A percentile compares a stretch with the other conserved stretches of the same genome.
Evolutionary conservation across 2,113 vertebrate genomes (phyloP).

Genomic region (Melanostigma gelatinosum): DNA sequence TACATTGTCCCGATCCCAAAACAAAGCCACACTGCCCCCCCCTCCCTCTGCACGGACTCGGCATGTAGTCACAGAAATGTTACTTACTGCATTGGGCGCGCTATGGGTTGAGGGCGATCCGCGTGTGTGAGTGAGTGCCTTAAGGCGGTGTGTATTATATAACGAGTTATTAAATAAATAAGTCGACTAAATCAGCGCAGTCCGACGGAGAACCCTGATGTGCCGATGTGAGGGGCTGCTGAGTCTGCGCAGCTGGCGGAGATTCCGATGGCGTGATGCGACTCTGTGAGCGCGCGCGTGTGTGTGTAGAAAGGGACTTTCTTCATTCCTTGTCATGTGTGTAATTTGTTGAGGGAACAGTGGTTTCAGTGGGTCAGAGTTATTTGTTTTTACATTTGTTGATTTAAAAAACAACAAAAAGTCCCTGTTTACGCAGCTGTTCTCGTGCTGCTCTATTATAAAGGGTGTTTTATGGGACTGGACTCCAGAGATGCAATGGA

Average conservation of each 20-base stretch:
- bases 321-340: constrained; percentile 29
- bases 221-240: constrained; percentile 41
- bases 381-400: neutral
- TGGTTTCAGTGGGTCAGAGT: neutral
- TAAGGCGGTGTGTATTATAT: constrained; percentile 66
- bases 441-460: neutral
- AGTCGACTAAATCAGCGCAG: constrained; percentile 63
- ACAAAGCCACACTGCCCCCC: constrained; percentile 46
- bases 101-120: constrained; percentile 28
- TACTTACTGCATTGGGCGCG: constrained; percentile 70
- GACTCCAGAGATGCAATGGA: neutral
- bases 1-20: constrained; percentile 30
- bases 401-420: neutral
- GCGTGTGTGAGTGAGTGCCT: constrained; percentile 7
- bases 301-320: constrained; percentile 7
- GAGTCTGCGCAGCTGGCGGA: constrained; percentile 78
- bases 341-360: constrained; percentile 16
- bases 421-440: neutral
- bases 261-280: constrained; percentile 75
- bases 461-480: neutral
- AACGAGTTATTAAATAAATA: constrained; percentile 77
- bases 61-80: constrained; percentile 22
- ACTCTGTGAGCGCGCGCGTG: constrained; percentile 33
- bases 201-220: constrained; percentile 69
- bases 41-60: neutral